Base-by-base conservation (phyloP, 1,140 invertebrate species). In the Drosophila ercepeae region DNA sequence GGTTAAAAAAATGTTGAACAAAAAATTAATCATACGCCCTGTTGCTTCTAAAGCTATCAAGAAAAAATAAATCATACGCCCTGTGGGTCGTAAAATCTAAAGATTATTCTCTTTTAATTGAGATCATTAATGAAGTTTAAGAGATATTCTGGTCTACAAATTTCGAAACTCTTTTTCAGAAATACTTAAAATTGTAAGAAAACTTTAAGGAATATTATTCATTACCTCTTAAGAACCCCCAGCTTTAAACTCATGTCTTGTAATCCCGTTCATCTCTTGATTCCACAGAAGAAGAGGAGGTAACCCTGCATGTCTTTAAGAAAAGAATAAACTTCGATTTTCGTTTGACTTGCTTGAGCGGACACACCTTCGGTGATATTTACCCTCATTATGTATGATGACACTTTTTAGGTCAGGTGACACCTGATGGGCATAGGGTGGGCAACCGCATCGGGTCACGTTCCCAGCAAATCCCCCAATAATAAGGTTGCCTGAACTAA, bases 401-500 rank as follows among this genome's bases (percentile, higher is more conserved):
- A 46, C 27, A 25, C 32, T 39, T 39, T 39, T 45, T 39, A 27
- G 29, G 60, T 53, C 46, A 67, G 64, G 63, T 61, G 60, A 55
- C 52, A 50, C 45, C 23, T 25, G 54, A 16, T 27, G 55, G 16
- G 27, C 9, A 53, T 32, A 19, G 46, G 21, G n/a, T 34, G 39
- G 45, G 18, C 39, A 51, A 42, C 39, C 39, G 14, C 39, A 27
- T n/a, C 36, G 61, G 60, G 63, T 67, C 63, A 67, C 60, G 63
- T 67, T 67, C 27, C 60, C 63, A 45, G 2, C 63, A 65, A 67
- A 67, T 67, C 63, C 60, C 55, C 49, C 44, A 45, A 52, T 44
- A 81, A 59, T 81, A 59, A 52, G 52, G 63, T 16, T 29, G 42
- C 63, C 16, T 64, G 55, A 51, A 34, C 57, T 76, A 71, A 44